Conservation (phyloP, 2,113 vertebrate species). For the Athene noctua region DNA sequence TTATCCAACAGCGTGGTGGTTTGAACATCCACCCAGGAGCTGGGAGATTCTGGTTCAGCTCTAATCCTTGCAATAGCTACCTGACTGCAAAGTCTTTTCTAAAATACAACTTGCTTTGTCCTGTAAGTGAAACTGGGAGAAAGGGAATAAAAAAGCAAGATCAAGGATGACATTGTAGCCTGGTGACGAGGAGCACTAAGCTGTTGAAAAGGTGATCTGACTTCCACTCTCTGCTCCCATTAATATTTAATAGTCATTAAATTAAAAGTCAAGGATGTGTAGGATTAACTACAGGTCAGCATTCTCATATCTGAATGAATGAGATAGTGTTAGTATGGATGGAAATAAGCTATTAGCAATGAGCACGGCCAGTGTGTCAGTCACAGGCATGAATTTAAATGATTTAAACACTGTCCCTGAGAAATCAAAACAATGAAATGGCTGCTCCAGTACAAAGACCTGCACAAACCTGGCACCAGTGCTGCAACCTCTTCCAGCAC, state of each 20-base stretch:
- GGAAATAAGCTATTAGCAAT: slow-evolving; percentile 36
- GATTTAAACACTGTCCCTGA: not conserved
- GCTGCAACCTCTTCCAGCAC: not conserved
- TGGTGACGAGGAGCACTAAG: slow-evolving; percentile 26
- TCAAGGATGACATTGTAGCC: slow-evolving; percentile 51
- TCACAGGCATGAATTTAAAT: not conserved
- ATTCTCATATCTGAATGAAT: slow-evolving; percentile 34
- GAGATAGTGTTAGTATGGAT: not conserved
- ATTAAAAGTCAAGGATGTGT: slow-evolving; percentile 40
- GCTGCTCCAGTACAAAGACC: not conserved
- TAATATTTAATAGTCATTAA: slow-evolving; percentile 64
- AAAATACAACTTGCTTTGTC: not conserved
- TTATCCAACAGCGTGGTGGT: not conserved
- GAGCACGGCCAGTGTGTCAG: not conserved
- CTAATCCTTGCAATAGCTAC: not conserved
- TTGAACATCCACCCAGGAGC: not conserved
- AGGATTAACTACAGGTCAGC: slow-evolving; percentile 61
- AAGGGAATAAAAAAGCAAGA: slow-evolving; percentile 36
- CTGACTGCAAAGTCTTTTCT: not conserved
- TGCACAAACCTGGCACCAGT: not conserved
- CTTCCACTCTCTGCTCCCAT: slow-evolving; percentile 33
- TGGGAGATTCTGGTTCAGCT: not conserved
- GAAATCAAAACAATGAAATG: slow-evolving; percentile 1
- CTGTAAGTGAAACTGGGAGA: slow-evolving; percentile 5
- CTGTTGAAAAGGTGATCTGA: slow-evolving; percentile 53